phyloP scores from a whole-genome alignment of 2,113 vertebrate species.

The Sminthopsis crassicaudata region DNA sequence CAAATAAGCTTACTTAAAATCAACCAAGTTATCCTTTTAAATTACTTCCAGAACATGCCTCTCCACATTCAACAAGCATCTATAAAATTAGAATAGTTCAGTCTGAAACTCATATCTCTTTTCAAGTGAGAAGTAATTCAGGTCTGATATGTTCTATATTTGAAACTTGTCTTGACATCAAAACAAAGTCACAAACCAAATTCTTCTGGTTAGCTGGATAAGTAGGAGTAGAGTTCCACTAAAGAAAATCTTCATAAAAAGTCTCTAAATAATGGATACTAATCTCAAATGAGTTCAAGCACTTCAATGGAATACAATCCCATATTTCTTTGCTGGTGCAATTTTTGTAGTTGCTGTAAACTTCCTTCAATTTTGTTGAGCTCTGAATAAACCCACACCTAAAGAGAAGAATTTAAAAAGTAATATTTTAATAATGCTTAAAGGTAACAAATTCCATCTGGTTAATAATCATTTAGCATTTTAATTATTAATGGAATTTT shows the following conservation, averaged over 20 bases:
- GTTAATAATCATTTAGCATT: not conserved
- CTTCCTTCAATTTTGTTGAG: conserved; percentile 95
- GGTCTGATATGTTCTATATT: conserved; percentile 12
- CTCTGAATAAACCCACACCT: conserved; percentile 93
- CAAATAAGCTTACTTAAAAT: conserved; percentile 74
- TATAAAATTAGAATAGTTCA: not conserved
- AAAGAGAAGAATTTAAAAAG: conserved; percentile 47
- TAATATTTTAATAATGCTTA: conserved; percentile 5
- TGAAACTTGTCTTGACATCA: not conserved
- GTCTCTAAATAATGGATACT: conserved; percentile 76
- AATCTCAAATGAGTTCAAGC: conserved; percentile 91
- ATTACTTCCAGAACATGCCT: conserved; percentile 16
- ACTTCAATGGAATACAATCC: conserved; percentile 95
- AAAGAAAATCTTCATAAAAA: conserved; percentile 78
- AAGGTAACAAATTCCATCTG: not conserved
- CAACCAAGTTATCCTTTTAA: conserved; percentile 35
- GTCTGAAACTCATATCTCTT: not conserved
- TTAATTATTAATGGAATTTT: not conserved
- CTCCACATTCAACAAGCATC: not conserved
- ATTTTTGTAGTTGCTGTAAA: conserved; percentile 88
- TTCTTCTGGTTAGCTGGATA: conserved; percentile 19
- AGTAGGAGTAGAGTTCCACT: conserved; percentile 67
- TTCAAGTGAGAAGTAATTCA: conserved; percentile 29
- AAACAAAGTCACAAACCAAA: conserved; percentile 31
- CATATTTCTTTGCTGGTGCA: conserved; percentile 81